Evolutionary conservation across 2,888 invertebrate species (phyloP).

Genomic region (Lycocerus yunnanus): DNA sequence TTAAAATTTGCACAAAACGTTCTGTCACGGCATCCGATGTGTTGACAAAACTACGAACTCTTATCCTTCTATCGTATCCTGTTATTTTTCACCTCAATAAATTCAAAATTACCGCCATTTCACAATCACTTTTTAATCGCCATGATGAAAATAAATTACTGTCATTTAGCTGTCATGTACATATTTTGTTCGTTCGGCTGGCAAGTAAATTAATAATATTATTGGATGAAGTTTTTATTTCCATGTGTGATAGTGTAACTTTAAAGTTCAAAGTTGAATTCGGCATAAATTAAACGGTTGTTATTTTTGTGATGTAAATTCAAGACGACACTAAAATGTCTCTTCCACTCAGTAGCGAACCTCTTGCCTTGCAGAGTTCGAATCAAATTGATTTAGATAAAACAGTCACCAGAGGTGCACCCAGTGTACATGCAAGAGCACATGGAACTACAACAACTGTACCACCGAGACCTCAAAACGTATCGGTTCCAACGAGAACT

Average conservation of each 20-base stretch:
- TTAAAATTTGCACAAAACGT: no score
- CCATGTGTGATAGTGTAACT: background rate
- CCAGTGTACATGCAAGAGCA: conserved; percentile 27
- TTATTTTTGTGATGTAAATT: background rate
- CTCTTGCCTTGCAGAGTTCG: conserved; percentile 31
- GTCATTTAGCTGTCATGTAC: background rate
- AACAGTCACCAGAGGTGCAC: conserved; percentile 41
- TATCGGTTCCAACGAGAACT: conserved; percentile 29
- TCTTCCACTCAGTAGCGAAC: conserved; percentile 7
- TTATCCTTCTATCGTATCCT: no score
- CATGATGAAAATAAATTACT: background rate
- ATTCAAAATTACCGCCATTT: background rate
- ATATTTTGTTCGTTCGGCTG: background rate
- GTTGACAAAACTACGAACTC: no score
- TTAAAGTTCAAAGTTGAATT: background rate
- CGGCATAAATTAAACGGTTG: background rate
- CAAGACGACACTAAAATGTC: background rate
- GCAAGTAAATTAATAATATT: background rate
- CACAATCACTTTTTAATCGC: background rate
- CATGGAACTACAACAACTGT: conserved; percentile 36
- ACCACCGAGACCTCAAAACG: conserved; percentile 50
- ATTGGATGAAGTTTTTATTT: background rate
- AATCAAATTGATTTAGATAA: conserved; percentile 32
- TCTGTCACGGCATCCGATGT: no score
- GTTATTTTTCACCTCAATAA: no score